Evolutionary conservation across 2,888 invertebrate species (phyloP), one percentile per base, ranked within the genome.

Genomic region (Caenorhabditis japonica): DNA sequence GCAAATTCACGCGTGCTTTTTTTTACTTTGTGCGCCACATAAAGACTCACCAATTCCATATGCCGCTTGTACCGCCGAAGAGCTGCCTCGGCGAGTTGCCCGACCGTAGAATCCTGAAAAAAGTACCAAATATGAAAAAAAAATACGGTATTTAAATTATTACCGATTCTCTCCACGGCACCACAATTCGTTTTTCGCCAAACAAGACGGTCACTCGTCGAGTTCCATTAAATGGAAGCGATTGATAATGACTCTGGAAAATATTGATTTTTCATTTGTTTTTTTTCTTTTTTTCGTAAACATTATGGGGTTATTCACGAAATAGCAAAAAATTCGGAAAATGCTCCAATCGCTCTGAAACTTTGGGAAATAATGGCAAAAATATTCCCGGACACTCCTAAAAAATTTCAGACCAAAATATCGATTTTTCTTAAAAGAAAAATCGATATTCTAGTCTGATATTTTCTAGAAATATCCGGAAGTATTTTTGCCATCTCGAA

Each of bases 131-230:
- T 15, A 19, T 10, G 17, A 17, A 39, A 13, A n/a, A 15, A 43
- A 43, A 43, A 43, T 7, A 15, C 12, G 13, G 12, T 13, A 34
- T 21, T 21, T 10, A 25, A 23, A n/a, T 3, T 33, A 38, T 27
- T 23, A 74, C 73, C 10, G 73, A 34, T 39, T 74, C 74, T 41
- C 64, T 70, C 66, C 76, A 79, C 2, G 80, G 77, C 3, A 80
- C 80, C 33, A 80, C 77, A 33, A 80, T 75, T 34, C 76, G 76
- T 41, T 75, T 72, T 15, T 44, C 41, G 0, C 77, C 77, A 46
- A 80, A 80, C 25, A 72, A 73, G 2, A 80, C 76, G 15, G 80
- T 80, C 3, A 80, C 73, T 46, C 75, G 66, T 1, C 74, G 59
- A 27, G 66, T 66, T 43, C 73, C 73, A 19, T 46, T 53, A 3